Evolutionary conservation across 2,888 invertebrate genomes (phyloP).

Genomic region (Baronia brevicornis): DNA sequence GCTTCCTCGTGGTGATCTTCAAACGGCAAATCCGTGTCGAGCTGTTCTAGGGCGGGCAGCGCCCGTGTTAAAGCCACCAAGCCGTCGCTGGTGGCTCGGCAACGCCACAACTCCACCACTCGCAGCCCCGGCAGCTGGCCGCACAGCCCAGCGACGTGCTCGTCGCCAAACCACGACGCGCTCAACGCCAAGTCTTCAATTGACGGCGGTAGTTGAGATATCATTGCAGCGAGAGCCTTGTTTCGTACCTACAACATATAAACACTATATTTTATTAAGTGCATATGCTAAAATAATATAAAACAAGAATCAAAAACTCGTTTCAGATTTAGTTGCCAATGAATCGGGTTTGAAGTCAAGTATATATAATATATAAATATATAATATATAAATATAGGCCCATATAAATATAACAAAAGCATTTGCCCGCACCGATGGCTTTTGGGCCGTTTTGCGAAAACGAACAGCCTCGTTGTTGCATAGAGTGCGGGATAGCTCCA

Average conservation of each 20-base stretch:
- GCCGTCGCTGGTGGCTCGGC: constrained; percentile 14
- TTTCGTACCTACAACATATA: constrained; percentile 13
- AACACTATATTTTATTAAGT: background rate
- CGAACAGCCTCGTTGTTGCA: too few species aligned
- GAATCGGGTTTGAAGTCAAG: too few species aligned
- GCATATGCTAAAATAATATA: constrained; percentile 1
- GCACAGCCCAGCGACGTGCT: constrained; percentile 19
- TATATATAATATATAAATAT: too few species aligned
- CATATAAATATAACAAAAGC: too few species aligned
- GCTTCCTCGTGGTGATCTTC: constrained; percentile 1
- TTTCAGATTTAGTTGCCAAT: too few species aligned
- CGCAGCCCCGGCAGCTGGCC: constrained; percentile 17
- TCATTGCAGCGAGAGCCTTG: constrained; percentile 14
- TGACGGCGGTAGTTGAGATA: constrained; percentile 17
- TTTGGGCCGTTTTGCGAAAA: too few species aligned
- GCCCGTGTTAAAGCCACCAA: constrained; percentile 16
- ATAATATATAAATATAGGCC: too few species aligned
- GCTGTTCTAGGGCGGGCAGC: constrained; percentile 15
- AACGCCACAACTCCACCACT: constrained; percentile 26
- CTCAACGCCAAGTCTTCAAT: constrained; percentile 26
- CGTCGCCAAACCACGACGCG: constrained; percentile 21
- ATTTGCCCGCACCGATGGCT: too few species aligned
- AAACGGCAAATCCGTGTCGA: constrained; percentile 20
- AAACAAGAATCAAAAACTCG: background rate
- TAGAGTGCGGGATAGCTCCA: too few species aligned